Base-by-base conservation (phyloP, 2,888 invertebrate genomes). In the Apamea epomidion region DNA sequence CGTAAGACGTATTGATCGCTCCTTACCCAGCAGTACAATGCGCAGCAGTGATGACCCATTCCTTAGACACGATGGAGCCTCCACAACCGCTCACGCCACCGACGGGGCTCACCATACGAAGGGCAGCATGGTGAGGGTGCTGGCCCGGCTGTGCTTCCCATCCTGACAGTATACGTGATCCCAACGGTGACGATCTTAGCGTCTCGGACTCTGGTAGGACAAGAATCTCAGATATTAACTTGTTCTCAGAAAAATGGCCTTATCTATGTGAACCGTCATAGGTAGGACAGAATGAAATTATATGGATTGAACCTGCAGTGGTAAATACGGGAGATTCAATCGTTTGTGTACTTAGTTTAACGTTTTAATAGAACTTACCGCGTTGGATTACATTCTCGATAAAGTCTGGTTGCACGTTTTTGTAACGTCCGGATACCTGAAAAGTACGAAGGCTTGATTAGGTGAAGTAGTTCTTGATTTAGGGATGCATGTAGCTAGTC, bases 11-110 rank as follows among this genome's bases (percentile, higher is more conserved):
- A 25, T 54, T 18, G 12, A 65, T 45, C 1, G 12, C 0, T 58
- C 5, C 93, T 91, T 74, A 96, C 96, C 85, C 84, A n/a, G 95
- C 95, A 54, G 95, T 95, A 84, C 96, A 96, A 83, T 96, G 96
- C 0, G 96, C 96, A 0, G 96, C 95, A 0, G 94, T 92, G 73
- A 96, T 72, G 37, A 95, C 90, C 96, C 96, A 96, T n/a, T 91
- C 80, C 14, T 89, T 87, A 68, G 93, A 92, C 12, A 96, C 92
- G 72, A 96, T 84, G 84, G 95, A 95, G 45, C 94, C 96, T 0
- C 96, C 96, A 86, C 96, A 96, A 51, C 89, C 92, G 76, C 87
- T 87, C 60, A 95, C 93, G 6, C 62, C 74, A 0, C 95, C 96
- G 0, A n/a, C 25, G 0, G 78, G 25, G 85, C 85, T 87, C 74